Evolutionary conservation across 1,140 invertebrate genomes (phyloP).

Genomic region (Drosophila nebulosa): DNA sequence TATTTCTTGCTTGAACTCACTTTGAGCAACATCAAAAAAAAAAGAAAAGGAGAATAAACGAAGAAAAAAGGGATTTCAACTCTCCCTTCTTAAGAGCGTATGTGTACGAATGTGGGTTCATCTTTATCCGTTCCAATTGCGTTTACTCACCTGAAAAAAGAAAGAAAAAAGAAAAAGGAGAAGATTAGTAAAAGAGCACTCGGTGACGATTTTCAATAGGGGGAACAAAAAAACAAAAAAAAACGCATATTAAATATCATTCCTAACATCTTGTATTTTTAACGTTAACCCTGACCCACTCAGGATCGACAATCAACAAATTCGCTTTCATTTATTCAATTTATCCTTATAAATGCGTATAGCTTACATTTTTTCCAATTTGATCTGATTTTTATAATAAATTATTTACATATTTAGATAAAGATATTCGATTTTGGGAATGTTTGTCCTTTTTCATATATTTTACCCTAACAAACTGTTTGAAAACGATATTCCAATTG

Average conservation of each 20-base stretch:
- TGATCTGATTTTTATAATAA: no score
- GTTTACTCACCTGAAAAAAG: constrained; percentile 71
- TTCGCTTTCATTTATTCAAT: no score
- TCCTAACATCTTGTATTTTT: not conserved
- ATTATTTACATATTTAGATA: no score
- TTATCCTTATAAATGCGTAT: no score
- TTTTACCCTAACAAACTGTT: no score
- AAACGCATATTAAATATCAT: constrained; percentile 6
- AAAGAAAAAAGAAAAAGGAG: constrained; percentile 22
- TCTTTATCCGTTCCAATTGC: constrained; percentile 33
- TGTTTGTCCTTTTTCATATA: no score
- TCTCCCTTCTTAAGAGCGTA: not conserved
- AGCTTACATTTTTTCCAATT: no score
- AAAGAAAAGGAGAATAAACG: not conserved
- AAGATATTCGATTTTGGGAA: no score
- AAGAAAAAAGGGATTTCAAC: not conserved
- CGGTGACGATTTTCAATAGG: not conserved
- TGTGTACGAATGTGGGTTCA: not conserved
- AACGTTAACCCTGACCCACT: not conserved
- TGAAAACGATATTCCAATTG: not conserved
- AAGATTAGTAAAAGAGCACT: not conserved
- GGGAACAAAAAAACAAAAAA: no score
- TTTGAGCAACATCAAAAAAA: not conserved
- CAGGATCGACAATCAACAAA: no score
- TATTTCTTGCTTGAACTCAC: not conserved